Conservation (phyloP, 2,888 invertebrate species). For the Nomada ruficornis region DNA sequence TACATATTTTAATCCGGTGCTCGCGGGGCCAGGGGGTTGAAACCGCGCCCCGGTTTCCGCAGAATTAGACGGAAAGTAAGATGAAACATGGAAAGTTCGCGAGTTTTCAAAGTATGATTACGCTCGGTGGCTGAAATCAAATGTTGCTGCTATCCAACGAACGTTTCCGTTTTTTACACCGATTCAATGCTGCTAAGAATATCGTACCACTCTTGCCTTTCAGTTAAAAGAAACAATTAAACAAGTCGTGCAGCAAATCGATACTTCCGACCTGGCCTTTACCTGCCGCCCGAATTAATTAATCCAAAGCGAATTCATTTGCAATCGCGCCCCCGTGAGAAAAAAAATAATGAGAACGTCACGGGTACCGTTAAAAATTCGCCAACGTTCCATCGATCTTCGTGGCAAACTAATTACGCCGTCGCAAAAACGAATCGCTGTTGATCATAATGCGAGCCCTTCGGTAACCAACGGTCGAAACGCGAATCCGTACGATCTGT, state of each 20-base stretch:
- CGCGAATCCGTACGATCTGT: slow-evolving; percentile 30
- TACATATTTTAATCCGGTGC: slow-evolving; percentile 48
- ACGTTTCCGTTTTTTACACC: too few species aligned
- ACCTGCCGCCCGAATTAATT: too few species aligned
- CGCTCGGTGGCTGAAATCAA: neutral
- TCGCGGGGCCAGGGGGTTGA: neutral
- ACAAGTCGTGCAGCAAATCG: too few species aligned
- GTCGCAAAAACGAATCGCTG: neutral
- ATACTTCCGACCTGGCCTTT: too few species aligned
- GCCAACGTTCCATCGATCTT: neutral
- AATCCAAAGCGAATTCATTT: too few species aligned
- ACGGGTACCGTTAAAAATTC: too few species aligned
- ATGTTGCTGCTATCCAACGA: too few species aligned
- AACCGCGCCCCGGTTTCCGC: slow-evolving; percentile 31
- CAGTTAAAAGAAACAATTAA: too few species aligned
- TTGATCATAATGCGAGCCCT: slow-evolving; percentile 24
- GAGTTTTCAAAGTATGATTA: slow-evolving; percentile 14
- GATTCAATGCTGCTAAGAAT: too few species aligned
- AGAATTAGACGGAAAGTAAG: slow-evolving; percentile 12
- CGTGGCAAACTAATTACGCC: slow-evolving; percentile 18
- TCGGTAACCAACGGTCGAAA: slow-evolving; percentile 20
- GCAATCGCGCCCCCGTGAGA: too few species aligned
- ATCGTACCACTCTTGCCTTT: too few species aligned
- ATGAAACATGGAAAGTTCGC: slow-evolving; percentile 27
- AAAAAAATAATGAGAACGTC: too few species aligned